Base-by-base conservation (phyloP, 2,797 vertebrate genomes). In the Heterohyrax brucei region DNA sequence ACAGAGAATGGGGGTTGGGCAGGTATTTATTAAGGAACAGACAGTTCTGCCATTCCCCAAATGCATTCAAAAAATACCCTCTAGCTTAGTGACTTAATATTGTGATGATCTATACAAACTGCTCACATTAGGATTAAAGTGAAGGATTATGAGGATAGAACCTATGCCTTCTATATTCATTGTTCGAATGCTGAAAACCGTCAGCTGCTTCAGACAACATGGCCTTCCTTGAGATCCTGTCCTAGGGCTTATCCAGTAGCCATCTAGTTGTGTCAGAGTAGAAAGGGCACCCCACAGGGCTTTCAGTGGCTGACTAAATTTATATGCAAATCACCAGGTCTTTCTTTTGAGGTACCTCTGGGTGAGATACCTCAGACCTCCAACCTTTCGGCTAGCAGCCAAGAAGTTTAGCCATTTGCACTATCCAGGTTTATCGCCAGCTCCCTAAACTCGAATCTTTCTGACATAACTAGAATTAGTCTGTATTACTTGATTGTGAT, bases 51-150 rank as follows among this genome's bases (percentile, higher is more conserved):
- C 16, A 0, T 76, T 76, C 76, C 82, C 89, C 68, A 33, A 59
- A 93, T 78, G 84, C 26, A 62, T 86, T 95, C 59, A 85, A 89
- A 85, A 89, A 96, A 86, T 50, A 91, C 75, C 91, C 83, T 96
- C 88, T 95, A 86, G 85, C 72, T 91, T 80, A 44, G 91, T 66
- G 84, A 95, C 93, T 96, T 98, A 85, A 91, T 95, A 95, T 97
- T 93, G 87, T 88, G 90, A 87, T 91, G 83, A 89, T 95, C 95
- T 96, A 62, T 87, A 78, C 84, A 93, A 94, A 94, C 48, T 91
- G 77, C 46, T 95, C 85, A 89, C 73, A 80, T 95, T 66, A 91
- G 82, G 90, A 95, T 89, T 95, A 87, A 97, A 94, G 87, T 30
- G 26, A 90, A 77, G 81, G 33, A 87, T 81, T 78, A 95, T 81